Evolutionary conservation across 2,888 invertebrate species (phyloP).

Genomic region (Heliconius aoede): DNA sequence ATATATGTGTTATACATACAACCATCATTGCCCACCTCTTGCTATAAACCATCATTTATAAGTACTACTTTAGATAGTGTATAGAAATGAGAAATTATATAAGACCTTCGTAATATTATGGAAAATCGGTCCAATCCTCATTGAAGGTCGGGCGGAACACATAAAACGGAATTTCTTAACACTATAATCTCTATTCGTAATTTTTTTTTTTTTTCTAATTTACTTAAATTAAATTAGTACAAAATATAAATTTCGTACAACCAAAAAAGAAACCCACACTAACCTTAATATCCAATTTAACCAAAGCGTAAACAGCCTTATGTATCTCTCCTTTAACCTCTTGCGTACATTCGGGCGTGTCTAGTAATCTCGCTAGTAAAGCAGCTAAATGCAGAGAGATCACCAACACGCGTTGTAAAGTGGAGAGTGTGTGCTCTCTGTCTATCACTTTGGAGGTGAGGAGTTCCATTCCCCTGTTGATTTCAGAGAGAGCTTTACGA

Average conservation of each 20-base stretch:
- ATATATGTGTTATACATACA: too few relatives aligned
- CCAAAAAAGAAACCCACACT: conserved; percentile 38
- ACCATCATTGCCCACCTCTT: too few relatives aligned
- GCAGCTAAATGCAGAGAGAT: conserved; percentile 93
- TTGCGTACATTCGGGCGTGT: conserved; percentile 80
- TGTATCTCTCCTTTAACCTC: conserved; percentile 85
- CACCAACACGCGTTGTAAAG: conserved; percentile 92
- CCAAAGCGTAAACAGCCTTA: conserved; percentile 89
- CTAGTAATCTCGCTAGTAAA: conserved; percentile 87
- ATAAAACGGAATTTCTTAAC: too few relatives aligned
- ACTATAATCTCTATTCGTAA: too few relatives aligned
- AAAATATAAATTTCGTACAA: background rate
- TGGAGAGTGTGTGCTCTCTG: conserved; percentile 87
- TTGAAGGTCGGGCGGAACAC: too few relatives aligned
- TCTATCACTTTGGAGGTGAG: conserved; percentile 85
- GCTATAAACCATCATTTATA: too few relatives aligned
- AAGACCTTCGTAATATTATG: too few relatives aligned
- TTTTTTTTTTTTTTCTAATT: too few relatives aligned
- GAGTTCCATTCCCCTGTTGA: conserved; percentile 86
- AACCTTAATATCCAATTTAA: conserved; percentile 88
- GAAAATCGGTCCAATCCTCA: too few relatives aligned
- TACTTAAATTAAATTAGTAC: too few relatives aligned
- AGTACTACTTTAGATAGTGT: too few relatives aligned
- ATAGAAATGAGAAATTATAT: too few relatives aligned
- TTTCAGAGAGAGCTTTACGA: conserved; percentile 90